These are phyloP conservation scores for Cydia fagiglandana DNA, from an alignment of 1,140 invertebrate species.

Conservation along the genomic window DNA sequence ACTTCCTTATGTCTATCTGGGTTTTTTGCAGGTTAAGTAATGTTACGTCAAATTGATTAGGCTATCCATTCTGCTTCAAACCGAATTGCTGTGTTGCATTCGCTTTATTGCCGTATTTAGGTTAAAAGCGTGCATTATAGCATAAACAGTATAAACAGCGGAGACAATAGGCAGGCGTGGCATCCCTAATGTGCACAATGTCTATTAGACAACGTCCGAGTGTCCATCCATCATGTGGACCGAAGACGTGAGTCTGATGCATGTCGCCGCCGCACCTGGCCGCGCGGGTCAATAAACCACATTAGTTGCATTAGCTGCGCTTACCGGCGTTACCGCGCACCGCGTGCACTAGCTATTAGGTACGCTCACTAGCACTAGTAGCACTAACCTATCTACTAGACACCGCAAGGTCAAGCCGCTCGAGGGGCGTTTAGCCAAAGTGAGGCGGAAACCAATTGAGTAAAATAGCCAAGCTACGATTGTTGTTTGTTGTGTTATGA, in stretches of 20 bases:
- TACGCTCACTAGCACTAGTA: neutral
- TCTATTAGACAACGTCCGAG: slow-evolving; percentile 23
- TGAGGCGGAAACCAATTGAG: neutral
- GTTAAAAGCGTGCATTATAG: neutral
- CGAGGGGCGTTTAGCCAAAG: neutral
- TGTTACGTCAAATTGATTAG: slow-evolving; percentile 30
- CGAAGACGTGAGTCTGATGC: slow-evolving; percentile 48
- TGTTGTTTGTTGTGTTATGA: too few relatives aligned
- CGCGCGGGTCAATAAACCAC: neutral
- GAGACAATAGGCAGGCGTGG: slow-evolving; percentile 5
- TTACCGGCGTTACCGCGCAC: neutral
- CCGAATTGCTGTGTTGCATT: slow-evolving; percentile 27
- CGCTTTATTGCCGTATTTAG: neutral
- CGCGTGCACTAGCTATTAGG: too few relatives aligned
- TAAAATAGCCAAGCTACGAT: too few relatives aligned
- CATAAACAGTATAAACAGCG: neutral
- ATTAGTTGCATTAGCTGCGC: slow-evolving; percentile 5
- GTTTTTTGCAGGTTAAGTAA: slow-evolving; percentile 5
- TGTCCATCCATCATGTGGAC: slow-evolving; percentile 46
- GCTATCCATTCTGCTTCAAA: slow-evolving; percentile 22
- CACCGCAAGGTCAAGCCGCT: neutral
- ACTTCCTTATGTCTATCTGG: slow-evolving; percentile 11
- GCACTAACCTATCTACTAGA: neutral
- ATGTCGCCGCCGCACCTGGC: slow-evolving; percentile 47
- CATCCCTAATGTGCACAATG: slow-evolving; percentile 42